Percentiles rank a stretch among this genome's conserved stretches.
phyloP scores from a whole-genome alignment of 1,140 invertebrate genomes.

The Drosophila pseudoobscura region DNA sequence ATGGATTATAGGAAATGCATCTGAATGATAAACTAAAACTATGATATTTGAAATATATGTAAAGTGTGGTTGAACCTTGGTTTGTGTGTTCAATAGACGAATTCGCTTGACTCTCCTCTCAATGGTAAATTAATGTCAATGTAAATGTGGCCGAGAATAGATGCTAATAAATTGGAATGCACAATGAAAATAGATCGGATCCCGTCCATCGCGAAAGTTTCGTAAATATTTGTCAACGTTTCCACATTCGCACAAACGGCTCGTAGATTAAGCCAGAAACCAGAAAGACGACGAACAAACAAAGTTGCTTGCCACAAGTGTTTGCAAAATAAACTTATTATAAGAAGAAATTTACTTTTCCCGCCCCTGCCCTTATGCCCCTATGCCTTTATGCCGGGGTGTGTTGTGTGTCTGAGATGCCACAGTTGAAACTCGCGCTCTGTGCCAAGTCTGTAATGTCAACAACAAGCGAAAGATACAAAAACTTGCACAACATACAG shows the following conservation, averaged over 20 bases:
- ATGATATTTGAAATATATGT: background rate
- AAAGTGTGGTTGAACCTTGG: slow-evolving; percentile 7
- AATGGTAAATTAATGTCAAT: slow-evolving; percentile 63
- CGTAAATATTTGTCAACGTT: slow-evolving; percentile 81
- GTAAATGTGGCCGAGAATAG: slow-evolving; percentile 66
- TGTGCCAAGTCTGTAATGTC: slow-evolving; percentile 78
- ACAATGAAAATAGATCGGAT: slow-evolving; percentile 75
- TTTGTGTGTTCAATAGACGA: slow-evolving; percentile 15
- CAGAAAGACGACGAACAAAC: slow-evolving; percentile 68
- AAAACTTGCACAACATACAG: slow-evolving; percentile 68
- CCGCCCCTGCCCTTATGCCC: slow-evolving; percentile 3
- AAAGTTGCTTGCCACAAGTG: slow-evolving; percentile 82
- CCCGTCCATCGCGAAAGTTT: slow-evolving; percentile 57
- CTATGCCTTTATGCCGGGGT: slow-evolving; percentile 2
- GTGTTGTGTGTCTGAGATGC: slow-evolving; percentile 10
- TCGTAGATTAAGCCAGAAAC: slow-evolving; percentile 75
- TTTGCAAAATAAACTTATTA: slow-evolving; percentile 83
- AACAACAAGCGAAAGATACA: slow-evolving; percentile 78
- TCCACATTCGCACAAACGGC: slow-evolving; percentile 81
- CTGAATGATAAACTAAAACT: no score
- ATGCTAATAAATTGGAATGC: slow-evolving; percentile 76
- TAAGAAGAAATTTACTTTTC: slow-evolving; percentile 81
- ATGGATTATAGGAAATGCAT: no score
- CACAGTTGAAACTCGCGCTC: slow-evolving; percentile 36
- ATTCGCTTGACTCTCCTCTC: slow-evolving; percentile 33